Base-by-base conservation (phyloP, 2,888 invertebrate genomes). In the Rhaphigaster nebulosa region DNA sequence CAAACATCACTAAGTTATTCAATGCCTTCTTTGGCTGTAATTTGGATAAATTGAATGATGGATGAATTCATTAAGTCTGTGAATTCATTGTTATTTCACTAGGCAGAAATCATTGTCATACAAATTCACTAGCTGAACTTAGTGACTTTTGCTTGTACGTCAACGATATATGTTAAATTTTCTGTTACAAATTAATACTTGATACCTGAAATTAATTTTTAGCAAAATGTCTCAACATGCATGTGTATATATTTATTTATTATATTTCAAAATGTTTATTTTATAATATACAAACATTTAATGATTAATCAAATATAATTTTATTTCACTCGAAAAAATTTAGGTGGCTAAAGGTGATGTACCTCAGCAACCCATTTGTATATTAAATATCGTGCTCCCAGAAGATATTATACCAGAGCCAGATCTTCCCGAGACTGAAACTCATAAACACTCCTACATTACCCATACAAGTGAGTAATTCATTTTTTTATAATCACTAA, bases 371-470 rank as follows among this genome's bases (percentile, higher is more conserved):
- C 98, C 98, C 34, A 97, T 99, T 92, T 99, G 99, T 93, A 97
- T 99, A 92, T 95, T 99, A 87, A 99, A 99, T 94, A 98, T 99
- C 92, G 97, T 98, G 93, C 96, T 99, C 92, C 99, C 99, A 54
- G 98, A 98, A 93, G 97, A 97, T 93, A 96, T 96, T 56, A 95
- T 96, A 90, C 95, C 96, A 8, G 96, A 96, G 93, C 95, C 96
- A 50, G 93, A 94, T 89, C 93, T 92, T 87, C 91, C 92, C 87
- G 93, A 92, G 84, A 92, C 92, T 56, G 92, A 91, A 87, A 88
- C 88, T 29, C 91, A 90, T 76, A 92, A 92, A 84, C 91, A 92
- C 90, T 91, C 91, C 26, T 92, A 92, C 90, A 92, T 92, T 70
- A 91, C 91, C 50, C 91, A 92, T 87, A 92, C 91, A 65, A 92